Conservation (phyloP, 2,888 invertebrate species). For the Drosophila gaucha region DNA sequence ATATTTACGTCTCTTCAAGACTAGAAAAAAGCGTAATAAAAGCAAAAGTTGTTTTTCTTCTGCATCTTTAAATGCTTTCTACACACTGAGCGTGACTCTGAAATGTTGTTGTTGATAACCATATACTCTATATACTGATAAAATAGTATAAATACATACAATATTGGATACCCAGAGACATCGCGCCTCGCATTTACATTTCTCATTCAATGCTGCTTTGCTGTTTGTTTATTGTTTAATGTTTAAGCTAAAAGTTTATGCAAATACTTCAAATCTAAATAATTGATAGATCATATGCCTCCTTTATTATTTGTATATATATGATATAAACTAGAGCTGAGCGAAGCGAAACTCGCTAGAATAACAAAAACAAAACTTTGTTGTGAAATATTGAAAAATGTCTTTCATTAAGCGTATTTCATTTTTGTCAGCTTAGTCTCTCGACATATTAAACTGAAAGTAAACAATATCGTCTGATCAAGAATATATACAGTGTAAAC, state of each 20-base stretch:
- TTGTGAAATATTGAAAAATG: constrained; percentile 18
- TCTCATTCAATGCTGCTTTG: neutral
- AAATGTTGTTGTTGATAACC: constrained; percentile 3
- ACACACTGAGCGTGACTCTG: neutral
- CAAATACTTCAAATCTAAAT: constrained; percentile 15
- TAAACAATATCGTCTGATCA: no score
- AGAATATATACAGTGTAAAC: no score
- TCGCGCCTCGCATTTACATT: constrained; percentile 9
- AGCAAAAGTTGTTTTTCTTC: constrained; percentile 10
- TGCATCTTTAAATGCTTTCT: neutral
- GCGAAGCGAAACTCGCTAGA: no score
- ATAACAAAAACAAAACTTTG: neutral
- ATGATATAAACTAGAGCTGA: neutral
- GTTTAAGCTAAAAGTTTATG: constrained; percentile 1
- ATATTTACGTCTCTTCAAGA: constrained; percentile 1
- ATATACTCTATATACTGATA: constrained; percentile 6
- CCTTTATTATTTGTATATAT: neutral
- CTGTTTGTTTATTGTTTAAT: constrained; percentile 5
- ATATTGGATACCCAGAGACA: no score
- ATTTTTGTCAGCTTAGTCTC: no score
- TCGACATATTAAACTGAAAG: no score
- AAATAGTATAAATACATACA: constrained; percentile 3
- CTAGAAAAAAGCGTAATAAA: constrained; percentile 7
- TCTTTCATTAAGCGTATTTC: no score
- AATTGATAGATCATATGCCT: constrained; percentile 1